Percentiles rank a stretch among this genome's conserved stretches.
Conservation (phyloP, 37 sponge, comb jelly and placozoan genomes). For the Mnemiopsis leidyi region DNA sequence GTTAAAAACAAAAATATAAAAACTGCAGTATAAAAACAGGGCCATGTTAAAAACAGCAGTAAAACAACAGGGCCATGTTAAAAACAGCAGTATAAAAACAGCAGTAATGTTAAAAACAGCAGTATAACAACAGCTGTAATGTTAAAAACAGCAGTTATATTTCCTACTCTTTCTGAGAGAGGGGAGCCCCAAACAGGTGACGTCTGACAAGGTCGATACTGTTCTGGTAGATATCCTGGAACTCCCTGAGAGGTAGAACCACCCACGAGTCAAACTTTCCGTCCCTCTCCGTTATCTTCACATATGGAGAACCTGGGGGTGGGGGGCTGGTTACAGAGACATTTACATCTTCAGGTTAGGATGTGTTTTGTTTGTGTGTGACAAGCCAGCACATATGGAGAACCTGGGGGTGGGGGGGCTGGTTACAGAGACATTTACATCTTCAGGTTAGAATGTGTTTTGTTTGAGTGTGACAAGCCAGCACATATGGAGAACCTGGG, state of each 20-base stretch:
- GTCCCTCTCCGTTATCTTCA: constrained; percentile 55
- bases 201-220: constrained; percentile 32
- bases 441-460: no score
- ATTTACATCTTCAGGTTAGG: background rate
- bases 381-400: constrained; percentile 54
- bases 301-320: constrained; percentile 45
- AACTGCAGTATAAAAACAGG: no score
- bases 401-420: background rate
- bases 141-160: no score
- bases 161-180: background rate
- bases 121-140: no score
- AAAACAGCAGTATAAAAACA: no score
- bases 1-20: no score
- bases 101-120: no score
- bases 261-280: constrained; percentile 61
- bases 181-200: constrained; percentile 13
- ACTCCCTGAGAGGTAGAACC: constrained; percentile 16
- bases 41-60: no score
- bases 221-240: constrained; percentile 54
- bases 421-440: background rate
- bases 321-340: background rate
- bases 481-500: constrained; percentile 54
- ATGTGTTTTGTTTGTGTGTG: no score
- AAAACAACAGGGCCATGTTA: no score
- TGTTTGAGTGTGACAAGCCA: no score